Percentiles rank a stretch among this genome's conserved stretches.
Evolutionary conservation across 2,797 vertebrate genomes (phyloP).

Genomic region (Parauchenoglanis ngamensis): DNA sequence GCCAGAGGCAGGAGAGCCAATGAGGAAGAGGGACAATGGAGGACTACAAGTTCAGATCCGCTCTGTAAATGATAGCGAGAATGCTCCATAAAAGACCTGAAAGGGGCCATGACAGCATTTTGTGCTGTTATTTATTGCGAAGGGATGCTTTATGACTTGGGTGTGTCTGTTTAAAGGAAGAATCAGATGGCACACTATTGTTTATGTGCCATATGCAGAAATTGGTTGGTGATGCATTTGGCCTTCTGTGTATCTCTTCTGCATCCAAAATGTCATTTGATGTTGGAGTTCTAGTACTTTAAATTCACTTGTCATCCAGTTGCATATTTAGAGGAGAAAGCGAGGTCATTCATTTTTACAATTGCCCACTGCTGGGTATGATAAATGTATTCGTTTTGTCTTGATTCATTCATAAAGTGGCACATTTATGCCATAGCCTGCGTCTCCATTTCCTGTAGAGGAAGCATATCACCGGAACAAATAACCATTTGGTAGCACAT

Average conservation of each 20-base stretch:
- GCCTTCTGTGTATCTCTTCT: slow-evolving; percentile 24
- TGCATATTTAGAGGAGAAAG: slow-evolving; percentile 40
- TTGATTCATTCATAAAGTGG: slow-evolving; percentile 54
- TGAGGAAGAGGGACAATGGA: slow-evolving; percentile 49
- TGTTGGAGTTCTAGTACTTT: slow-evolving; percentile 34
- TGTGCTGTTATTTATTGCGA: slow-evolving; percentile 73
- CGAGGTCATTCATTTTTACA: slow-evolving; percentile 43
- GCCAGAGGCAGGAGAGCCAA: slow-evolving; percentile 70
- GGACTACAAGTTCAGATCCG: slow-evolving; percentile 39
- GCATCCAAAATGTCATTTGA: slow-evolving; percentile 25
- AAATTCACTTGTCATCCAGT: slow-evolving; percentile 42
- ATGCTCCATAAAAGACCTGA: slow-evolving; percentile 66
- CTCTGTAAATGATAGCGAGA: slow-evolving; percentile 70
- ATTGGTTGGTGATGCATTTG: slow-evolving; percentile 33
- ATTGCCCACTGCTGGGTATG: slow-evolving; percentile 28
- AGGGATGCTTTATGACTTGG: slow-evolving; percentile 65
- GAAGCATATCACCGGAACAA: slow-evolving; percentile 49
- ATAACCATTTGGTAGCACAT: slow-evolving; percentile 60
- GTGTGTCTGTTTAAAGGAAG: slow-evolving; percentile 68
- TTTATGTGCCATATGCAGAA: slow-evolving; percentile 57
- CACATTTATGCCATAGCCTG: slow-evolving; percentile 47
- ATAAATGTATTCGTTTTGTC: slow-evolving; percentile 52
- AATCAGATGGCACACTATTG: slow-evolving; percentile 74
- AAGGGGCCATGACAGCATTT: slow-evolving; percentile 71
- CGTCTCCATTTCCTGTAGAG: slow-evolving; percentile 25